These are phyloP conservation scores for Gadus chalcogrammus DNA, from an alignment of 2,113 vertebrate genomes.

Conservation along the genomic window DNA sequence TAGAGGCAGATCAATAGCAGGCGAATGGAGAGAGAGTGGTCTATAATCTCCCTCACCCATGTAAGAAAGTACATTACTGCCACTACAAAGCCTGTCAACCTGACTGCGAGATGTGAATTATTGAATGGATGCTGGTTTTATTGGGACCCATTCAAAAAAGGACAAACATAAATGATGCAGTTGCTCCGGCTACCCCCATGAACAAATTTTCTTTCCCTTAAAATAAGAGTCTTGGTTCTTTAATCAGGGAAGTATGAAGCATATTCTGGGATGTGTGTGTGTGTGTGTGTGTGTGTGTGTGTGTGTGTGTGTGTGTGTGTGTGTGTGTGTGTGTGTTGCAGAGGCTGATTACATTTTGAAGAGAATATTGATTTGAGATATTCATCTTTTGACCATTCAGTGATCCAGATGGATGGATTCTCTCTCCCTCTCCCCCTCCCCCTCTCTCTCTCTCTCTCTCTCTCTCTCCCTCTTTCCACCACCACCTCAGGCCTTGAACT, in stretches of 20 bases:
- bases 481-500: not conserved
- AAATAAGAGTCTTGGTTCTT: slow-evolving; percentile 56
- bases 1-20: slow-evolving; percentile 58
- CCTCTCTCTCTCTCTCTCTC: too few relatives aligned
- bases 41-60: slow-evolving; percentile 70
- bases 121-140: slow-evolving; percentile 69
- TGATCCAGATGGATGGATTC: slow-evolving; percentile 32
- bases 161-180: slow-evolving; percentile 69
- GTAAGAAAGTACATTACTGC: slow-evolving; percentile 72
- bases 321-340: slow-evolving; percentile 2
- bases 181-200: slow-evolving; percentile 33
- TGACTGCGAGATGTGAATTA: slow-evolving; percentile 72
- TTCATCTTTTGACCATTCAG: slow-evolving; percentile 29
- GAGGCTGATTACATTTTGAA: slow-evolving; percentile 26
- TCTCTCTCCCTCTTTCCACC: too few relatives aligned
- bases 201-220: slow-evolving; percentile 56
- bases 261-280: too few relatives aligned
- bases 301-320: not conserved
- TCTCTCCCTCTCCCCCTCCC: too few relatives aligned
- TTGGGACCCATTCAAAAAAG: slow-evolving; percentile 60
- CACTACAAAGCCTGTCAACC: slow-evolving; percentile 75
- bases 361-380: slow-evolving; percentile 49
- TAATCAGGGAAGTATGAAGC: slow-evolving; percentile 38
- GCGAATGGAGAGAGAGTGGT: slow-evolving; percentile 46
- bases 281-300: slow-evolving; percentile 9